Conservation (phyloP, 1,140 invertebrate genomes). For the Mizuhopecten yessoensis region DNA sequence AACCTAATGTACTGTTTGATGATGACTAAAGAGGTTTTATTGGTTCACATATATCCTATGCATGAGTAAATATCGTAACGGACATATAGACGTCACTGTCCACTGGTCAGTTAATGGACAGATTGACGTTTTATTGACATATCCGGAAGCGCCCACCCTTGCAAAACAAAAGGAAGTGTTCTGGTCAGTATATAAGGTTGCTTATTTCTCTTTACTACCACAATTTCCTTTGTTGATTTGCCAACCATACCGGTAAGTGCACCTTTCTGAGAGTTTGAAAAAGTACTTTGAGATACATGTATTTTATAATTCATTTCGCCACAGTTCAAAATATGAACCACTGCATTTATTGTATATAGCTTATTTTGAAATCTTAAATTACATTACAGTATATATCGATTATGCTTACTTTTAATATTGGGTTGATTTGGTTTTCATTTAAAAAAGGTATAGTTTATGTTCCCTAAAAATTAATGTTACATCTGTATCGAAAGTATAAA, state of each 20-base stretch:
- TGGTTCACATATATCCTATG: neutral
- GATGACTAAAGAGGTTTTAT: neutral
- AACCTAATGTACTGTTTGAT: too few relatives aligned
- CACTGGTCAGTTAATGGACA: slow-evolving; percentile 6
- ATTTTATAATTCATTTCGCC: too few relatives aligned
- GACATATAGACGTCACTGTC: neutral
- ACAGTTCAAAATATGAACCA: too few relatives aligned
- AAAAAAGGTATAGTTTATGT: too few relatives aligned
- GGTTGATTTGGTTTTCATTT: too few relatives aligned
- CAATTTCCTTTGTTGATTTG: neutral
- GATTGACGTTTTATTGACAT: neutral
- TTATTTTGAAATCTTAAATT: too few relatives aligned
- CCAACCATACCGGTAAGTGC: neutral
- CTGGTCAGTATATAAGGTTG: neutral
- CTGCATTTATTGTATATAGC: too few relatives aligned
- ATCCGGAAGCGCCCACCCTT: neutral
- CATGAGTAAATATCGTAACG: neutral
- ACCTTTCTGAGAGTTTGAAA: neutral
- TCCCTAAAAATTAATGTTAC: too few relatives aligned
- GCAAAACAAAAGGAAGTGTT: neutral
- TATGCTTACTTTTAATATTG: too few relatives aligned
- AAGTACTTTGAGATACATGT: too few relatives aligned
- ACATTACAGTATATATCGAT: too few relatives aligned
- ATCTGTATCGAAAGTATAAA: too few relatives aligned
- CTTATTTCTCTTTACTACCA: neutral